These are phyloP conservation scores for Shinisaurus crocodilurus DNA, from an alignment of 2,113 vertebrate species.

Conservation along the genomic window DNA sequence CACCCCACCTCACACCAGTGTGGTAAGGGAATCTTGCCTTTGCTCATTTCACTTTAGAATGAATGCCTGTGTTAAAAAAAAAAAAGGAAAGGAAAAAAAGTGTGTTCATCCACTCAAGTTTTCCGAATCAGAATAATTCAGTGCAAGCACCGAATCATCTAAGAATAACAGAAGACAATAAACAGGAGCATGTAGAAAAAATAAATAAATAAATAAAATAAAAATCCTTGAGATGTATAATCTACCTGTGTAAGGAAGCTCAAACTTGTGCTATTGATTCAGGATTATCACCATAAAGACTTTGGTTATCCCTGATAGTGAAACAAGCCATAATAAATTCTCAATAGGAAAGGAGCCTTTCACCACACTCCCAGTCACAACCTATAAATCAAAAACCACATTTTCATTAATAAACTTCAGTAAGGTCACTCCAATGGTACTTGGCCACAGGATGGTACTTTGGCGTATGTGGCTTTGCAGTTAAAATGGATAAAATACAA, in stretches of 20 bases:
- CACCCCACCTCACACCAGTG: not conserved
- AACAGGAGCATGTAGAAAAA: not conserved
- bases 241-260: not conserved
- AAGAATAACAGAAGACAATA: not conserved
- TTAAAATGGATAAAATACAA: not conserved
- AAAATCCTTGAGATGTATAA: not conserved
- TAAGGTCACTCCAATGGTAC: not conserved
- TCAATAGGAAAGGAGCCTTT: not conserved
- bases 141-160: not conserved
- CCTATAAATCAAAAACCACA: not conserved
- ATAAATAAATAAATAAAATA: too few relatives aligned
- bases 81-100: not conserved
- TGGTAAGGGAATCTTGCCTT: not conserved
- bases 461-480: slow-evolving; percentile 2
- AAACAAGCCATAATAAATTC: not conserved
- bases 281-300: not conserved
- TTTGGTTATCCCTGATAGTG: not conserved
- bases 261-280: not conserved
- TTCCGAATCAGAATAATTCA: not conserved
- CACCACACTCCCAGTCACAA: not conserved
- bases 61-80: too few relatives aligned
- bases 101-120: not conserved
- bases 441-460: not conserved
- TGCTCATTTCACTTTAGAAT: not conserved
- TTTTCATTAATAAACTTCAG: not conserved